These are phyloP conservation scores for Rhizomys pruinosus DNA, from an alignment of 2,113 vertebrate species.

Conservation along the genomic window DNA sequence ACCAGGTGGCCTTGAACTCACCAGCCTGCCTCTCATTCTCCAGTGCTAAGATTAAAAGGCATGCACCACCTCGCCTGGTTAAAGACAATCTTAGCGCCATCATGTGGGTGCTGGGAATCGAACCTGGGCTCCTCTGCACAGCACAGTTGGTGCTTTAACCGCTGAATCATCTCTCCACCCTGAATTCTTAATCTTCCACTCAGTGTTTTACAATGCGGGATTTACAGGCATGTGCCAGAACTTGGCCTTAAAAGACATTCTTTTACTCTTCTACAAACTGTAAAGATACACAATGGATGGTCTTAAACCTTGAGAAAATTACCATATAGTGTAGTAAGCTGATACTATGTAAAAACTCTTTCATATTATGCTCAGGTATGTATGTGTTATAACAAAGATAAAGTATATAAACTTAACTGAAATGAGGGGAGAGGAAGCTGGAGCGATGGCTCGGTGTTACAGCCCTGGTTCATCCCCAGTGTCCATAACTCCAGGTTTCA, in stretches of 20 bases:
- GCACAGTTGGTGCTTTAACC: too few species aligned
- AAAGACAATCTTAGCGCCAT: too few species aligned
- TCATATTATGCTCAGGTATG: constrained; percentile 13
- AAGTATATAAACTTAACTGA: constrained; percentile 7
- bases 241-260: neutral
- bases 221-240: neutral
- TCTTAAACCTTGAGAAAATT: neutral
- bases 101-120: too few species aligned
- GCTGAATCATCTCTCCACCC: too few species aligned
- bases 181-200: neutral
- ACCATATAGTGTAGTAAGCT: neutral
- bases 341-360: neutral
- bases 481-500: too few species aligned
- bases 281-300: constrained; percentile 8
- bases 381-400: neutral
- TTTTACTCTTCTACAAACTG: neutral
- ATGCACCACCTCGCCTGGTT: too few species aligned
- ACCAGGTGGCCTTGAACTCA: too few species aligned
- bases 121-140: too few species aligned
- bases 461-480: too few species aligned
- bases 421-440: neutral
- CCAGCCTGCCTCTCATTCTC: too few species aligned
- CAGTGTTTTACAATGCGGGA: neutral
- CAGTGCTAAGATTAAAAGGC: too few species aligned
- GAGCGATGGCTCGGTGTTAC: too few species aligned